phyloP scores from a whole-genome alignment of 2,888 invertebrate species.

The Frankliniella fusca region DNA sequence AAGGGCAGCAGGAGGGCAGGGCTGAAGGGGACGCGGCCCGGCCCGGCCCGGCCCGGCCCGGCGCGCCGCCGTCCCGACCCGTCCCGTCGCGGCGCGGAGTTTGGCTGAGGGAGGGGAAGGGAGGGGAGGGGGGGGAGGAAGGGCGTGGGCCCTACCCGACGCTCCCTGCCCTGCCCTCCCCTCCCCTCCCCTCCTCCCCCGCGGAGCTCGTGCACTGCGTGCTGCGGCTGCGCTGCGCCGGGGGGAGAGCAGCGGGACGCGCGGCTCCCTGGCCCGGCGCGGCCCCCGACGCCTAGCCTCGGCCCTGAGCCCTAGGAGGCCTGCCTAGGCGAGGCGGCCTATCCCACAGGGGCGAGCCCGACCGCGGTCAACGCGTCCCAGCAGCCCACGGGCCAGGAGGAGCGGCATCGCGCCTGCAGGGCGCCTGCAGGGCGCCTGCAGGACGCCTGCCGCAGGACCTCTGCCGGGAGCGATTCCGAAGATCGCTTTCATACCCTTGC shows the following conservation, averaged over 20 bases:
- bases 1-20: no score
- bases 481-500: no score
- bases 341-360: neutral
- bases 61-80: neutral
- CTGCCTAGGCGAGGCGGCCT: no score
- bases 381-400: no score
- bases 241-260: no score
- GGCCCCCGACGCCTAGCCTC: neutral
- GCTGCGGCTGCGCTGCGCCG: neutral
- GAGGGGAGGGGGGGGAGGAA: neutral
- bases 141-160: neutral
- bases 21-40: neutral
- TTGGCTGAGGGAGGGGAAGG: slow-evolving; percentile 1
- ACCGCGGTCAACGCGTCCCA: neutral
- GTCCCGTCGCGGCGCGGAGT: neutral
- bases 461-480: no score
- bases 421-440: no score
- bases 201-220: neutral
- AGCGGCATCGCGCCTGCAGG: no score
- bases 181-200: neutral
- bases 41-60: neutral
- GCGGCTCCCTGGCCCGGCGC: no score
- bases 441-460: no score
- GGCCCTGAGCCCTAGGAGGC: neutral
- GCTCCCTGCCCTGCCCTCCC: neutral